phyloP scores from a whole-genome alignment of 2,888 invertebrate species.

The Platycnemis pennipes region DNA sequence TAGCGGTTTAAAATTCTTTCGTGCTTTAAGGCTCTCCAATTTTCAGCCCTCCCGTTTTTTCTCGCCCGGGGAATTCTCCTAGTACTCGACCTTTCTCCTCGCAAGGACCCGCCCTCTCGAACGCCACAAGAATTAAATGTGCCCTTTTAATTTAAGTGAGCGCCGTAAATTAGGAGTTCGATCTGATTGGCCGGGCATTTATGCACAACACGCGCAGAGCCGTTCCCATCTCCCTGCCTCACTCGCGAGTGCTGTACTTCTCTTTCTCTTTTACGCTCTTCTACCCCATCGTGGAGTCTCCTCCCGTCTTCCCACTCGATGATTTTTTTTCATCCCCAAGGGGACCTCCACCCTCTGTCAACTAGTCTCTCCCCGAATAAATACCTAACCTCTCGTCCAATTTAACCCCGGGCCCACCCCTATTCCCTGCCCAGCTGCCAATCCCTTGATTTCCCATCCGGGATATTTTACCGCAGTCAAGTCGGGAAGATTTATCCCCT shows the following conservation, averaged over 20 bases:
- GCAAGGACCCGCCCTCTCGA: neutral
- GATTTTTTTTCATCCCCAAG: neutral
- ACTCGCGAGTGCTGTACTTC: neutral
- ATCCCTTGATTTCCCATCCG: too few species aligned
- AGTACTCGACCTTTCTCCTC: neutral
- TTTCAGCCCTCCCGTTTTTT: neutral
- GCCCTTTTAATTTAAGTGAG: slow-evolving; percentile 63
- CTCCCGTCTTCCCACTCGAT: neutral
- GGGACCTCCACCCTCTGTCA: neutral
- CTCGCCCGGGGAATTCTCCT: neutral
- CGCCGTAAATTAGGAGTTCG: slow-evolving; percentile 57
- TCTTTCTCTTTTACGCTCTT: neutral
- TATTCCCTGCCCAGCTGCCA: neutral
- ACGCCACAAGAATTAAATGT: slow-evolving; percentile 9
- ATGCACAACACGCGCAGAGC: slow-evolving; percentile 49
- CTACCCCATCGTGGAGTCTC: neutral
- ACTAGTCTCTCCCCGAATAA: neutral
- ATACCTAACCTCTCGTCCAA: neutral
- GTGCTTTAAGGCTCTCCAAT: neutral
- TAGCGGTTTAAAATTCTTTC: neutral
- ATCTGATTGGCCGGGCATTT: slow-evolving; percentile 41
- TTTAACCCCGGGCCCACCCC: neutral
- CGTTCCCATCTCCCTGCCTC: neutral
- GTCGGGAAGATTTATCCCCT: too few species aligned
- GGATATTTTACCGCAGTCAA: too few species aligned